Evolutionary conservation across 2,113 vertebrate species (phyloP), one percentile per base, ranked within the genome.

Genomic region (Nerophis lumbriciformis): DNA sequence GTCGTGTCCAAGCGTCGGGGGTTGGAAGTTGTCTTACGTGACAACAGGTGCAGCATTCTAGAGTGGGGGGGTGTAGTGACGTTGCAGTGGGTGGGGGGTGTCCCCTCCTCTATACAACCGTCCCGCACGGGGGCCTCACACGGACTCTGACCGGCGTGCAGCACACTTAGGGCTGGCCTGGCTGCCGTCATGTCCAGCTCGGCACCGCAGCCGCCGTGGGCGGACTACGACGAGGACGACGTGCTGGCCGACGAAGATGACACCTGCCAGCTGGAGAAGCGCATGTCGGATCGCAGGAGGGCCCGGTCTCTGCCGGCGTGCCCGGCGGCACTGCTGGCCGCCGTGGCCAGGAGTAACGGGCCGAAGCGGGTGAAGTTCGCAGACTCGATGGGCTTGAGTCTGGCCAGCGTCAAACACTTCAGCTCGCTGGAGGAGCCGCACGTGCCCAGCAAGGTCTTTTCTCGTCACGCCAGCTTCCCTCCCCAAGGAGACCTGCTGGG

Each of bases 291-390:
- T 67, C 5, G 90, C 15, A 73, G 88, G 44, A 84, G 88, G 69
- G 90, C 89, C 1, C 67, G 59, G 42, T 89, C 89, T 11, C 82
- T 90, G 65, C 87, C 90, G 10, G 85, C 87, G 0, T 85, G 61
- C 75, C 77, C 77, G 1, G 83, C 61, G 6, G 70, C 63, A 5
- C 79, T 88, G 47, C 81, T 78, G 38, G 71, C 65, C 47, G 75
- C 64, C 0, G 42, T 53, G 0, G 4, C 35, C 5, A 75, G 49
- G 3, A 14, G 71, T 1, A 81, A 83, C 74, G 89, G 83, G 65
- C 88, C 92, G 70, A 96, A 96, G 83, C 86, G 89, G 16, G 95
- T 97, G 15, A 92, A 92, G 83, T 97, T 97, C 76, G 95, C 94
- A 0, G 95, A 97, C 84, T 77, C 93, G 0, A 35, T 95, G 78